phyloP scores from a whole-genome alignment of 2,888 invertebrate genomes.

The Brachypalpus laphriformis region DNA sequence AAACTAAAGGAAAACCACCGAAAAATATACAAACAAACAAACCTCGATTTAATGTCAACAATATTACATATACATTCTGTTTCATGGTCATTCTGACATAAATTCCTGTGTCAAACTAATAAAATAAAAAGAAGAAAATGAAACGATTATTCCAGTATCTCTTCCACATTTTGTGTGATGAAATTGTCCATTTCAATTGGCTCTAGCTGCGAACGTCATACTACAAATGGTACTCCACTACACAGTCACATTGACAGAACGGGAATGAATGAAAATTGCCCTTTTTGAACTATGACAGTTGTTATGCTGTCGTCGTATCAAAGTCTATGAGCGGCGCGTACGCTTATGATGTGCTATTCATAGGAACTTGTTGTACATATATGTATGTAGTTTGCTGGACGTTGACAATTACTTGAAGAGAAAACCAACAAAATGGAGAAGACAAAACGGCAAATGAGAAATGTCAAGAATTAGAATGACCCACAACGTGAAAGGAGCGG shows the following conservation, averaged over 20 bases:
- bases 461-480: conserved; percentile 47
- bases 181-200: conserved; percentile 29
- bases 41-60: conserved; percentile 4
- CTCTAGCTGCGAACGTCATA: conserved; percentile 8
- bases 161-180: neutral
- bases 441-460: neutral
- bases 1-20: neutral
- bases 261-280: conserved; percentile 59
- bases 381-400: no score
- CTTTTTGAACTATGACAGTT: conserved; percentile 62
- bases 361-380: conserved; percentile 6
- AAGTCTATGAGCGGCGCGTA: neutral
- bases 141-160: neutral
- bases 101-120: conserved; percentile 51
- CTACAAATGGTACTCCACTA: neutral
- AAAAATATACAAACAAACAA: conserved; percentile 8
- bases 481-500: conserved; percentile 36
- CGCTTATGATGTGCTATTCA: neutral
- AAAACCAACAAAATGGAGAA: neutral
- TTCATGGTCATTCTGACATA: conserved; percentile 52
- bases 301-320: neutral
- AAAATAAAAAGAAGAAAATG: conserved; percentile 2
- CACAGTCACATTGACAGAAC: neutral
- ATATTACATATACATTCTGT: neutral
- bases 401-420: conserved; percentile 8